Base-by-base conservation (phyloP, 1,140 invertebrate genomes). In the Panagrolaimus sp. region DNA sequence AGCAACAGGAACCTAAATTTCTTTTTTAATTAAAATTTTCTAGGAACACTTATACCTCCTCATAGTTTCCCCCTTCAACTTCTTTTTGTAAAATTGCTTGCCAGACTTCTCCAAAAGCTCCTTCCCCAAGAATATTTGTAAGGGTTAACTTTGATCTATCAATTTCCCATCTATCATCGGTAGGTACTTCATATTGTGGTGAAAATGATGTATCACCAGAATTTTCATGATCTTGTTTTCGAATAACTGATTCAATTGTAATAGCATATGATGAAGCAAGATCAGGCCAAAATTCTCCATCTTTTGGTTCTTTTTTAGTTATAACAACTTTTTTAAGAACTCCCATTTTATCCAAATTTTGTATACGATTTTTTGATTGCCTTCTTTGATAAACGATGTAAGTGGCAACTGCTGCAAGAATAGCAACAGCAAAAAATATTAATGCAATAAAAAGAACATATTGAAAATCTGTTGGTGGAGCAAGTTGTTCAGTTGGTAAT, bases 1-100 rank as follows among this genome's bases (percentile, higher is more conserved):
- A 46, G 96, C 96, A 0, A 98, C 94, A 5, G 91, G 89, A 20
- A 87, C 88, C 80, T 82, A 38, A n/a, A n/a, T n/a, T n/a, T n/a
- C n/a, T n/a, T n/a, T n/a, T n/a, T n/a, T 53, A 75, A 66, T 14
- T 0, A 27, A n/a, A n/a, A n/a, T 42, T 42, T 63, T 43, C 16
- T 0, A 3, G n/a, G n/a, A n/a, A 2, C n/a, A 66, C 1, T 9
- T 8, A 53, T 23, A 31, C 48, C 23, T 66, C 27, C 45, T 68
- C 31, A 20, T 20, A 16, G 14, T 68, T 65, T 46, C 48, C 61
- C 2, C 23, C 65, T 43, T 20, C 14, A 13, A 5, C 57, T 16
- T 31, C 43, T 42, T 64, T 75, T 31, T 31, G 62, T 16, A 80
- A 63, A 20, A 63, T 13, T 31, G 78, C 81, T 46, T 72, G 68